Conservation (phyloP, 2,888 invertebrate species). For the Cinara cedri region DNA sequence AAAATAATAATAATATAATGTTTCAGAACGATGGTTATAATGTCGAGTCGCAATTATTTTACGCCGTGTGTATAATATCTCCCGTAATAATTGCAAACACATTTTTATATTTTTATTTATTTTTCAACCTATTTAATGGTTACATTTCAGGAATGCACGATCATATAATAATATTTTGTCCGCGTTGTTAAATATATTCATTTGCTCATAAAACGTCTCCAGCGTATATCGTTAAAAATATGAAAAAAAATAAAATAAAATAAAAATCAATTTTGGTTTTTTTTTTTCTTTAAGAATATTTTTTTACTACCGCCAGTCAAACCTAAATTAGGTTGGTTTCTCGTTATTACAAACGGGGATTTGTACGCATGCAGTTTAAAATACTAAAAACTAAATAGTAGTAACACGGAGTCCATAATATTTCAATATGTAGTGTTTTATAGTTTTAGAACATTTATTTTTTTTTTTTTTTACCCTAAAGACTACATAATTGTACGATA, state of each 20-base stretch:
- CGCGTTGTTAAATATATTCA: slow-evolving; percentile 36
- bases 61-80: background rate
- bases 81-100: slow-evolving; percentile 21
- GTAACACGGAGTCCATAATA: background rate
- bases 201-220: slow-evolving; percentile 46
- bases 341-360: slow-evolving; percentile 22
- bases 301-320: slow-evolving; percentile 38
- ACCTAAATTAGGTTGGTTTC: slow-evolving; percentile 40
- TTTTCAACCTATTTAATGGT: slow-evolving; percentile 43
- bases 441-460: slow-evolving; percentile 11
- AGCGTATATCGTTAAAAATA: slow-evolving; percentile 44
- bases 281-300: slow-evolving; percentile 24
- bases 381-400: slow-evolving; percentile 6
- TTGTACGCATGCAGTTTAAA: background rate
- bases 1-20: slow-evolving; percentile 11
- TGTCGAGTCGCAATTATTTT: background rate
- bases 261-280: slow-evolving; percentile 53
- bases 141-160: slow-evolving; percentile 26
- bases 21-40: background rate
- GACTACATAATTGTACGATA: no score
- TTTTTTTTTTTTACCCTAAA: no score
- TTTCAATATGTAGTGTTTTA: background rate
- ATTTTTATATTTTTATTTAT: slow-evolving; percentile 41
- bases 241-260: no score
- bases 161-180: slow-evolving; percentile 18